phyloP scores from a whole-genome alignment of 1,140 invertebrate species.

The Pomacea maculata region DNA sequence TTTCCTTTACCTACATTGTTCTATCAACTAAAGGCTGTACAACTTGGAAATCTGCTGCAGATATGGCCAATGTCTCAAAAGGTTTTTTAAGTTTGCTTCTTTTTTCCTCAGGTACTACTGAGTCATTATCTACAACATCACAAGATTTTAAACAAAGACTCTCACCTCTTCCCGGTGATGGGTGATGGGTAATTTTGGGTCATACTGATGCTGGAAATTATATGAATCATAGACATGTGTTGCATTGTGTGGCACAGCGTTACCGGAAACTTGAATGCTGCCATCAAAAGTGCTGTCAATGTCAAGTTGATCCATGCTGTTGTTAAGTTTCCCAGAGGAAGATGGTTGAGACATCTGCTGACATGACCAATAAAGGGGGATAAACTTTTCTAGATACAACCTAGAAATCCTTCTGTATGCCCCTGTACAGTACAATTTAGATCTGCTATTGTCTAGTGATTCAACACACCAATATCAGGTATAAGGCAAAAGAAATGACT shows the following conservation, averaged over 20 bases:
- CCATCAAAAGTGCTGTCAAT: constrained; percentile 45
- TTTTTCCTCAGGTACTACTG: too few relatives aligned
- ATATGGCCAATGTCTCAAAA: too few relatives aligned
- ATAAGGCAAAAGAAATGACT: background rate
- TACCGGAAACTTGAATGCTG: constrained; percentile 36
- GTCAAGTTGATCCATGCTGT: constrained; percentile 46
- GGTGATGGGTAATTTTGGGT: constrained; percentile 51
- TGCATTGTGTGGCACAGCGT: constrained; percentile 48
- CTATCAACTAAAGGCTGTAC: too few relatives aligned
- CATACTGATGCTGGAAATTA: constrained; percentile 50
- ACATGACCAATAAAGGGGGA: background rate
- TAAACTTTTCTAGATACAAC: background rate
- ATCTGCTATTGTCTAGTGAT: background rate
- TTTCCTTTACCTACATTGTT: too few relatives aligned
- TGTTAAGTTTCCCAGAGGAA: background rate
- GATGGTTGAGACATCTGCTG: background rate
- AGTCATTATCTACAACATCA: too few relatives aligned
- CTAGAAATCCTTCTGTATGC: background rate
- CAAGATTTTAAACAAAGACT: background rate
- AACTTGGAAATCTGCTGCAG: too few relatives aligned
- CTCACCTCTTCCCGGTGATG: constrained; percentile 51
- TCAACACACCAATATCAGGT: background rate
- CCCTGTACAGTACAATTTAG: background rate
- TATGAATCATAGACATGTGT: constrained; percentile 59
- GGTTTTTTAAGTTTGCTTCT: too few relatives aligned